Conservation (phyloP, 2,797 vertebrate genomes). For the Helarctos malayanus region DNA sequence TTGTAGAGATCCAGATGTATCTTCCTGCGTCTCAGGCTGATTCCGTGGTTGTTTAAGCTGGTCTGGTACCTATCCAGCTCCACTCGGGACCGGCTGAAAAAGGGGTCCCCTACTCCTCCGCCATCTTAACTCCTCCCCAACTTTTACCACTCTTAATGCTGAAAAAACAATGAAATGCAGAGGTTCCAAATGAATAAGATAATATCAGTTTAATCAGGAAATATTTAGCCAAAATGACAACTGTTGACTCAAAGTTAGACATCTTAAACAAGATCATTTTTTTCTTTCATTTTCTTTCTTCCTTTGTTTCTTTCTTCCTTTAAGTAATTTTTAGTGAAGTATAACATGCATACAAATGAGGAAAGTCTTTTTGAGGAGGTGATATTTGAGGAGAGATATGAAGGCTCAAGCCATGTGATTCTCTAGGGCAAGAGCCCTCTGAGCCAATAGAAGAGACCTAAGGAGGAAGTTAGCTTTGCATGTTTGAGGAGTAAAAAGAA, state of each 20-base stretch:
- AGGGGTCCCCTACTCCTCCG: too few relatives aligned
- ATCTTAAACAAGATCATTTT: not conserved
- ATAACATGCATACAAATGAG: not conserved
- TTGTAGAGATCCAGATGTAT: too few relatives aligned
- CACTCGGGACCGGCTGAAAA: too few relatives aligned
- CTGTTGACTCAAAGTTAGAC: constrained; percentile 9
- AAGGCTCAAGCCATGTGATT: not conserved
- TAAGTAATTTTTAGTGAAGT: constrained; percentile 29
- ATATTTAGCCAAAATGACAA: not conserved
- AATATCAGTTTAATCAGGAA: not conserved
- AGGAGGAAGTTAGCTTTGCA: not conserved
- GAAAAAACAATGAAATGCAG: not conserved
- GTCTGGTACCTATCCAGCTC: too few relatives aligned
- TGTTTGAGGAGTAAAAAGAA: not conserved
- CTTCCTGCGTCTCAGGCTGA: too few relatives aligned
- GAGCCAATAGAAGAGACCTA: not conserved
- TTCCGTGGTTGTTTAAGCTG: too few relatives aligned
- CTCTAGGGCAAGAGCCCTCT: not conserved
- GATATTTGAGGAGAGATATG: not conserved
- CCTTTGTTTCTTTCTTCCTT: not conserved
- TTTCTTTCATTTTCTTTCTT: not conserved
- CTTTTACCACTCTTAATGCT: not conserved
- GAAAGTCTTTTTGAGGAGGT: not conserved
- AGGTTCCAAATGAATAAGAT: not conserved
- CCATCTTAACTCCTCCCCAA: too few relatives aligned